Evolutionary conservation across 2,797 vertebrate species (phyloP), one percentile per base, ranked within the genome.

Genomic region (Anguilla obscura): DNA sequence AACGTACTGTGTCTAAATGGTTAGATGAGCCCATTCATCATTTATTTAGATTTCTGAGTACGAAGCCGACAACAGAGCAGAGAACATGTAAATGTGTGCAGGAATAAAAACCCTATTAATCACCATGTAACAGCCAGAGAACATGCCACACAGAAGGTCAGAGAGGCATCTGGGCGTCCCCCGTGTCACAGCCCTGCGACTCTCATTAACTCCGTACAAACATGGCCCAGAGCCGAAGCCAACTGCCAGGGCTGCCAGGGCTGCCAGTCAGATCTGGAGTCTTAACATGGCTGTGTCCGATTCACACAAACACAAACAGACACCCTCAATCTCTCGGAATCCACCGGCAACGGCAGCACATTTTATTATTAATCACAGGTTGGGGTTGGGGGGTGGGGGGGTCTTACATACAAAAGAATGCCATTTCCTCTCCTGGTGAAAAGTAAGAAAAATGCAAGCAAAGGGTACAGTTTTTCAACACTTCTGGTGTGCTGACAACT

Each of bases 281-380:
- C 66, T 30, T 5, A 24, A 18, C 21, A 14, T 14, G 87, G 12
- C 56, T 27, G 18, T 58, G 30, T 76, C 58, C 30, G 60, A 89
- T 87, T 58, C 56, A 87, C 54, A 84, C 84, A 87, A 90, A 88
- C 86, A 88, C 69, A 88, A 54, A 86, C 84, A 89, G 88, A 91
- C 84, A 88, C 33, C 27, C 87, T 89, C 89, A 84, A 91, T 90
- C 87, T 90, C 88, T 69, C 86, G 71, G 30, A 82, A 86, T 89
- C 83, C 54, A 48, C n/a, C 52, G 85, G 71, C 89, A 50, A 85
- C 85, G 87, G 86, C 85, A 56, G 48, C 86, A 85, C 79, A 48
- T 76, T 83, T 85, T 79, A 88, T 89, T 90, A 90, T 92, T 89
- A 90, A 90, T 86, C 36, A 86, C 86, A 89, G 56, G 66, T 48